Evolutionary conservation across 2,113 vertebrate species (phyloP).

Genomic region (Notothenia rossii): DNA sequence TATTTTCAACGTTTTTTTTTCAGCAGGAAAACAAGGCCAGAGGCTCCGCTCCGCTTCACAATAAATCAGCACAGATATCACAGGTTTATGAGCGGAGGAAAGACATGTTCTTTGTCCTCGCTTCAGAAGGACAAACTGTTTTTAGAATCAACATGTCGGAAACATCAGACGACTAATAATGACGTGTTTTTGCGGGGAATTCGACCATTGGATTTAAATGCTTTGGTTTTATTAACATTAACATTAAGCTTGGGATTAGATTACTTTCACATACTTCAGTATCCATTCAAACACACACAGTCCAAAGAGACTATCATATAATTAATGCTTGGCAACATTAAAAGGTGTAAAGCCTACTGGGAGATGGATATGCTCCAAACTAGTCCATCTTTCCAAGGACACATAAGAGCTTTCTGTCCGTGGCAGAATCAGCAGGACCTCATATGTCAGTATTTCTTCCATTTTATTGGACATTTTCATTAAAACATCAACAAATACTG

Average conservation of each 20-base stretch:
- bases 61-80: neutral
- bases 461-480: too few relatives aligned
- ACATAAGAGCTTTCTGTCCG: too few relatives aligned
- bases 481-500: too few relatives aligned
- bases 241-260: neutral
- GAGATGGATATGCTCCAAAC: neutral
- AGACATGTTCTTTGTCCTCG: neutral
- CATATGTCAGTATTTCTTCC: too few relatives aligned
- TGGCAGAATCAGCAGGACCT: too few relatives aligned
- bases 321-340: neutral
- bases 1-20: constrained; percentile 7
- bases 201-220: too few relatives aligned
- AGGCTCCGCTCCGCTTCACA: constrained; percentile 10
- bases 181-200: neutral
- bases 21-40: constrained; percentile 32
- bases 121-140: neutral
- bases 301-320: neutral
- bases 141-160: neutral
- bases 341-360: too few relatives aligned
- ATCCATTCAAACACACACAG: neutral
- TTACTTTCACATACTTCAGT: neutral
- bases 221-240: too few relatives aligned
- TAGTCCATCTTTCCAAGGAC: neutral
- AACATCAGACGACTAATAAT: neutral
- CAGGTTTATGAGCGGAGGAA: neutral